Percentiles rank a stretch among this genome's conserved stretches.
Evolutionary conservation across 2,888 invertebrate species (phyloP).

Genomic region (Panopea generosa): DNA sequence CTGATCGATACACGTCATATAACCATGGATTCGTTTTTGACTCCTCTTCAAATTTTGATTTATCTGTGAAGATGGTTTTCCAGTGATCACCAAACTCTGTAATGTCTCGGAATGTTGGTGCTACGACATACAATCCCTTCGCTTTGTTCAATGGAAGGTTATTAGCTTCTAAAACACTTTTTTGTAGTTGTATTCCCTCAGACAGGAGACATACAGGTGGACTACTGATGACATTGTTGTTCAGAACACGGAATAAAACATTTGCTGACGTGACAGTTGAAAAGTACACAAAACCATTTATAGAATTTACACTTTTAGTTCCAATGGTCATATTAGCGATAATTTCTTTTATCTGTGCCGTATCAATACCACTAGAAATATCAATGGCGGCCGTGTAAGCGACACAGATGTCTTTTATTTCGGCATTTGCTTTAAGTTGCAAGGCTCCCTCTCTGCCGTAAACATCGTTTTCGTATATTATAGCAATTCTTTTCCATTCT

Average conservation of each 20-base stretch:
- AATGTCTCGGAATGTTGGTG: slow-evolving; percentile 35
- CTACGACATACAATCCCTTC: slow-evolving; percentile 24
- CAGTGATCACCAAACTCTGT: slow-evolving; percentile 40
- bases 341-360: slow-evolving; percentile 7
- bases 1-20: slow-evolving; percentile 2
- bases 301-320: background rate
- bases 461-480: slow-evolving; percentile 60
- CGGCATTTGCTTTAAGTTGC: slow-evolving; percentile 23
- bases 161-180: slow-evolving; percentile 5
- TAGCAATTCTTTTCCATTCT: slow-evolving; percentile 70
- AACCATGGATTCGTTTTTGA: slow-evolving; percentile 34
- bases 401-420: slow-evolving; percentile 55
- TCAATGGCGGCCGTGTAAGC: slow-evolving; percentile 19
- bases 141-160: slow-evolving; percentile 10
- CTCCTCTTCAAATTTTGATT: slow-evolving; percentile 19
- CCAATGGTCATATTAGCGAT: slow-evolving; percentile 22
- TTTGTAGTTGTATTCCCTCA: slow-evolving; percentile 28
- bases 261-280: slow-evolving; percentile 20
- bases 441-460: slow-evolving; percentile 56
- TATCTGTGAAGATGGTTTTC: slow-evolving; percentile 39
- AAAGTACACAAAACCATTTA: slow-evolving; percentile 34
- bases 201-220: slow-evolving; percentile 34
- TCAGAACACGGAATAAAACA: slow-evolving; percentile 19
- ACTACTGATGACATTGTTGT: slow-evolving; percentile 7
- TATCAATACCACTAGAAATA: slow-evolving; percentile 13